These are phyloP conservation scores for Halcyon malimbica DNA, from an alignment of 2,113 vertebrate genomes.

Conservation along the genomic window DNA sequence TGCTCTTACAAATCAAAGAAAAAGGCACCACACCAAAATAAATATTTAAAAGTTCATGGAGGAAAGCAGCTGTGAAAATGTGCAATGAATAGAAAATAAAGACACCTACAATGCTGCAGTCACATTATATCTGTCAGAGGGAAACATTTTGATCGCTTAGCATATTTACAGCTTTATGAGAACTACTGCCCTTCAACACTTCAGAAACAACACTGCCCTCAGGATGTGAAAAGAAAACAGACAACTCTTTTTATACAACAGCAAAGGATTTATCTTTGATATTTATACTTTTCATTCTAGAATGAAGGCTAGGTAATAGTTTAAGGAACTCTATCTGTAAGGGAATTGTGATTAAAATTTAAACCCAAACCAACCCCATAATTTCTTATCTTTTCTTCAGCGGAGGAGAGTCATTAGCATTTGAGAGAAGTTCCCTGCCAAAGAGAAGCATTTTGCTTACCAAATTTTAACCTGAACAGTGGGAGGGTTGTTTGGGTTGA, in stretches of 20 bases:
- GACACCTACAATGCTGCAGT: conserved; percentile 9
- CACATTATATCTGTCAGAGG: background rate
- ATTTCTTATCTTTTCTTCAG: background rate
- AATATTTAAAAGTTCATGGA: conserved; percentile 38
- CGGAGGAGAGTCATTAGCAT: background rate
- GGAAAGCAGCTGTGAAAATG: conserved; percentile 60
- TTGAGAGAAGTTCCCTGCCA: background rate
- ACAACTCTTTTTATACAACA: background rate
- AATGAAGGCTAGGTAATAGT: background rate
- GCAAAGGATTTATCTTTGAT: background rate
- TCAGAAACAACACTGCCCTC: background rate
- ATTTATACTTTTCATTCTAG: background rate
- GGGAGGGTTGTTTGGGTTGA: background rate
- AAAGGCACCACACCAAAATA: conserved; percentile 23
- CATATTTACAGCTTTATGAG: background rate
- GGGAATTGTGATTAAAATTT: background rate
- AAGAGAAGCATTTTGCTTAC: background rate
- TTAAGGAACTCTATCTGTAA: background rate
- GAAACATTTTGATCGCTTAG: background rate
- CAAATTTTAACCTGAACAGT: background rate
- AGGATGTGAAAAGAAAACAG: background rate
- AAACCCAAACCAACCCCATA: background rate
- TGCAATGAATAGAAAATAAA: conserved; percentile 57
- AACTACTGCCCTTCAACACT: background rate
- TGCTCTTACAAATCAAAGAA: conserved; percentile 40